Conservation (phyloP, 2,888 invertebrate species). For the Microplitis deprimator region DNA sequence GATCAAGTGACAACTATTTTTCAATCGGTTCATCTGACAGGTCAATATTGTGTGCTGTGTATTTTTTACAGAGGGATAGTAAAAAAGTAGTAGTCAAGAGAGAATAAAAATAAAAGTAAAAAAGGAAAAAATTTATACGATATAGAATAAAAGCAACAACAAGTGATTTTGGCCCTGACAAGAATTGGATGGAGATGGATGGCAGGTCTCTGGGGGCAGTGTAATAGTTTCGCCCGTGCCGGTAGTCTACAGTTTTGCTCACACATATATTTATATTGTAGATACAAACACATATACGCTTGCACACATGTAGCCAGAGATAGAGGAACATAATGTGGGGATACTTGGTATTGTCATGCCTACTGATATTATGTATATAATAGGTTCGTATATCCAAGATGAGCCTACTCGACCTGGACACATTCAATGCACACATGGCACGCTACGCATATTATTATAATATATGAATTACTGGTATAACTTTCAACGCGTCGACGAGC, state of each 20-base stretch:
- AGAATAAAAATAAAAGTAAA: conserved; percentile 20
- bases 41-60: conserved; percentile 32
- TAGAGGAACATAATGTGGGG: not conserved
- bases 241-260: conserved; percentile 13
- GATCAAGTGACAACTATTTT: conserved; percentile 26
- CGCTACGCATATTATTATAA: conserved; percentile 23
- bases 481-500: conserved; percentile 50
- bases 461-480: conserved; percentile 43
- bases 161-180: conserved; percentile 61
- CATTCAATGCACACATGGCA: conserved; percentile 70
- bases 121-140: conserved; percentile 47
- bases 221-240: conserved; percentile 13
- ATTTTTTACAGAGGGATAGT: not conserved
- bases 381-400: conserved; percentile 50
- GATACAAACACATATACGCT: not conserved
- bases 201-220: conserved; percentile 63
- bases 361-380: conserved; percentile 1
- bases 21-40: conserved; percentile 22
- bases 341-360: not conserved
- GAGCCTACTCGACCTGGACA: conserved; percentile 67
- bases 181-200: conserved; percentile 71
- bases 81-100: conserved; percentile 4
- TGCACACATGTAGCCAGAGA: not conserved
- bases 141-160: conserved; percentile 53
- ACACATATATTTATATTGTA: not conserved